phyloP scores from a whole-genome alignment of 2,888 invertebrate genomes.

The Leptopilina drosophilae region DNA sequence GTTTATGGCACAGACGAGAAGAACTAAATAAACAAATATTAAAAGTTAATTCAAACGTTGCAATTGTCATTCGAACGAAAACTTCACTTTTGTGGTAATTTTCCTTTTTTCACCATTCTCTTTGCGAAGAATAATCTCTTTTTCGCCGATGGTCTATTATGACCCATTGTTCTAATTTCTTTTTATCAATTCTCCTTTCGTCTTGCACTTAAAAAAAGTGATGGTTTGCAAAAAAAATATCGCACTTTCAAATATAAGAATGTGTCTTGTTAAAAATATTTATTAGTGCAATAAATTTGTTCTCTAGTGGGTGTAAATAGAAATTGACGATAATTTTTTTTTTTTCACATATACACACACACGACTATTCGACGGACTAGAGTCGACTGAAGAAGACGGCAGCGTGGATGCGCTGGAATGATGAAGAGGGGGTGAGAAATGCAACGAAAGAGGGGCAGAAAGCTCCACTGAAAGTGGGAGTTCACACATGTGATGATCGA shows the following conservation, averaged over 20 bases:
- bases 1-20: not conserved
- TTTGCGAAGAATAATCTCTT: conserved; percentile 63
- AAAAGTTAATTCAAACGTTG: not conserved
- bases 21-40: too few relatives aligned
- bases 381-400: conserved; percentile 60
- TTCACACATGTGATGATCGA: conserved; percentile 23
- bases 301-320: conserved; percentile 26
- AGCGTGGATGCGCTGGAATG: conserved; percentile 55
- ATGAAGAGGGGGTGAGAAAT: conserved; percentile 47
- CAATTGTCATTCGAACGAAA: not conserved
- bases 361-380: conserved; percentile 57
- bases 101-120: conserved; percentile 62
- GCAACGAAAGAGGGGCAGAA: conserved; percentile 41
- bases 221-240: not conserved
- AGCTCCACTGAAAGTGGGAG: conserved; percentile 22
- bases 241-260: not conserved
- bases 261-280: too few relatives aligned
- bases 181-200: not conserved
- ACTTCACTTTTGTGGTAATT: conserved; percentile 61
- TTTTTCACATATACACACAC: not conserved
- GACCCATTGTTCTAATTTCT: conserved; percentile 60
- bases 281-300: not conserved
- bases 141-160: conserved; percentile 59
- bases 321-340: conserved; percentile 39
- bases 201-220: not conserved